Evolutionary conservation across 2,797 vertebrate species (phyloP), one percentile per base, ranked within the genome.

Genomic region (Lepus oiostolus): DNA sequence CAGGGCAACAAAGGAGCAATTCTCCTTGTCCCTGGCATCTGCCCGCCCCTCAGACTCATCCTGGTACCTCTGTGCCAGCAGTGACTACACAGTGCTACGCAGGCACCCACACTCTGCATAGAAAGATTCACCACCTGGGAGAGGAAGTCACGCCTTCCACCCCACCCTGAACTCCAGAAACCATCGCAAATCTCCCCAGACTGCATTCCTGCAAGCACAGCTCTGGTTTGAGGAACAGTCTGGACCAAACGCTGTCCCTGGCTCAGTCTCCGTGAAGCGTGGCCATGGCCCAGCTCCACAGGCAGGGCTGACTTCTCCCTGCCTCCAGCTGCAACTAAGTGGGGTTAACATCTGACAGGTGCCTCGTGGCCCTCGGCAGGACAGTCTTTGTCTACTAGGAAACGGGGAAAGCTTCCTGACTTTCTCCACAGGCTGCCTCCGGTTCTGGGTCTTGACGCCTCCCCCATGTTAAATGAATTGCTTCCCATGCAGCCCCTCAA

Each of bases 41-140:
- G 0, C 65, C 42, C 83, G 47, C 28, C 14, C 80, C 11, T 47
- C 54, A 17, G 26, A 91, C 26, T 65, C 77, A 2, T 76, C 84
- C 54, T 1, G 7, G 17, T 94, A 93, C 80, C 50, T 92, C 86
- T 97, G 96, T 22, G 76, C 95, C 60, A 95, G 72, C 54, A n/a
- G 79, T 32, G 7, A 50, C 42, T 21, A 62, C 92, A 90, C 86
- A 94, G 70, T 3, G 24, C 13, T 62, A 5, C 80, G 24, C 17
- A 6, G 13, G 30, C 24, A 79, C 19, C 13, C 13, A 10, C 4
- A 42, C 47, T 32, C 71, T 79, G 82, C 62, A 79, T 90, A 70
- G 63, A 95, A 95, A 94, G 58, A 7, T 2, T 0, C 2, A 3
- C 35, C 62, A 38, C 54, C 2, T 26, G 32, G 13, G 52, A 10